These are phyloP conservation scores for Athripsodes cinereus DNA, from an alignment of 2,888 invertebrate species.

Conservation along the genomic window DNA sequence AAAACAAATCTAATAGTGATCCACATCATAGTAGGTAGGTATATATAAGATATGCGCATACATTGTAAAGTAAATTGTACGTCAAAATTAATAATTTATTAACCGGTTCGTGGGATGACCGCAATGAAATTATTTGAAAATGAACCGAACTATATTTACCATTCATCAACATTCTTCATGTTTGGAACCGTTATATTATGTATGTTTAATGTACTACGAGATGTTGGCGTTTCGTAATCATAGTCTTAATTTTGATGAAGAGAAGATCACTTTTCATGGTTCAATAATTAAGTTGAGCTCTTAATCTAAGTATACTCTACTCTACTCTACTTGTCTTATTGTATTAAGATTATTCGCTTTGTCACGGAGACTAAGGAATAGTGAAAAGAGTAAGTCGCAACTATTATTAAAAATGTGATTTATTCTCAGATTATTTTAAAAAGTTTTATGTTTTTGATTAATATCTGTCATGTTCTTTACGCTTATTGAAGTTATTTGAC, in stretches of 20 bases:
- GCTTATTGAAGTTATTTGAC: too few species aligned
- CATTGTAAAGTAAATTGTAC: too few species aligned
- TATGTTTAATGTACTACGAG: neutral
- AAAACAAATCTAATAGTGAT: neutral
- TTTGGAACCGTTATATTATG: neutral
- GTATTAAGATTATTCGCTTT: neutral
- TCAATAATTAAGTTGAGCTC: neutral
- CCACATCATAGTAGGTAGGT: neutral
- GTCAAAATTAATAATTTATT: neutral
- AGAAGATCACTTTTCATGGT: neutral
- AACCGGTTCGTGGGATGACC: neutral
- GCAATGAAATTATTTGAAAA: constrained; percentile 2
- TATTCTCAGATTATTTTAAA: too few species aligned
- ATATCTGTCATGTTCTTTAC: too few species aligned
- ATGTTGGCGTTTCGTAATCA: neutral
- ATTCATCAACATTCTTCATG: neutral
- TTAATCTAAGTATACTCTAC: neutral
- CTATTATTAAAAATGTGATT: too few species aligned
- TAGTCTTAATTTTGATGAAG: neutral
- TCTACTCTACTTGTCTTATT: neutral
- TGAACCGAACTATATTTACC: neutral
- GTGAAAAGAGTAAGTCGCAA: too few species aligned
- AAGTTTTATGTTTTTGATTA: too few species aligned
- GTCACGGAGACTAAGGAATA: neutral
- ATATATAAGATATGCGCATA: too few species aligned